Conservation (phyloP, 2,113 vertebrate species). For the Proterorhinus semilunaris region DNA sequence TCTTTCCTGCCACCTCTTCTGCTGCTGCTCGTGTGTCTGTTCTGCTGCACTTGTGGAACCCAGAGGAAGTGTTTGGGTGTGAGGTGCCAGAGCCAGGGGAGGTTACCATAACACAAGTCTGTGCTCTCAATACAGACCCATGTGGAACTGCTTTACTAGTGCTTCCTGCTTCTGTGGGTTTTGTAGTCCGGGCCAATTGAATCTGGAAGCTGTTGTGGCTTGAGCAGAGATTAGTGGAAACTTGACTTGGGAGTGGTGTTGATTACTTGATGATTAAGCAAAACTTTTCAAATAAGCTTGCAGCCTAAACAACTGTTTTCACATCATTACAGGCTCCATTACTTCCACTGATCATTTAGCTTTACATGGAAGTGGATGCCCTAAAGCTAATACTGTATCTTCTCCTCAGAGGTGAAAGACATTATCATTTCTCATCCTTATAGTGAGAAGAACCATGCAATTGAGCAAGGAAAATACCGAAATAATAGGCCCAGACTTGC, state of each 20-base stretch:
- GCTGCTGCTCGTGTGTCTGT: conserved; percentile 8
- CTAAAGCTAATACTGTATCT: conserved; percentile 21
- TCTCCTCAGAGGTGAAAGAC: conserved; percentile 38
- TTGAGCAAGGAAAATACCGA: conserved; percentile 43
- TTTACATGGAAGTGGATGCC: conserved; percentile 20
- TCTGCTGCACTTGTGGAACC: conserved; percentile 34
- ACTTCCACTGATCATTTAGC: neutral
- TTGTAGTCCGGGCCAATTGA: conserved; percentile 49
- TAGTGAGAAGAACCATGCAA: conserved; percentile 20
- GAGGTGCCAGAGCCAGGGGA: conserved; percentile 62
- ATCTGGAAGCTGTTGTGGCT: conserved; percentile 46
- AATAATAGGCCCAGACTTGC: conserved; percentile 56
- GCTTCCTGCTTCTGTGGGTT: conserved; percentile 69
- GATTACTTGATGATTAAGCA: conserved; percentile 41
- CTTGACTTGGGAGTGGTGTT: conserved; percentile 34
- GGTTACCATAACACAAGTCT: conserved; percentile 68
- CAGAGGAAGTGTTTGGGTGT: conserved; percentile 59
- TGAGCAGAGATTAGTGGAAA: conserved; percentile 47
- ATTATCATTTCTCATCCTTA: conserved; percentile 39
- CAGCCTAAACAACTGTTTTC: conserved; percentile 9
- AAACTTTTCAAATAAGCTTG: conserved; percentile 10
- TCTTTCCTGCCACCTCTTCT: conserved; percentile 22
- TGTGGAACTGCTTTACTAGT: conserved; percentile 73
- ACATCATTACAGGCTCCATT: conserved; percentile 14
- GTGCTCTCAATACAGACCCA: conserved; percentile 67